Conservation (phyloP, 2,113 vertebrate genomes). For the Lophius piscatorius region DNA sequence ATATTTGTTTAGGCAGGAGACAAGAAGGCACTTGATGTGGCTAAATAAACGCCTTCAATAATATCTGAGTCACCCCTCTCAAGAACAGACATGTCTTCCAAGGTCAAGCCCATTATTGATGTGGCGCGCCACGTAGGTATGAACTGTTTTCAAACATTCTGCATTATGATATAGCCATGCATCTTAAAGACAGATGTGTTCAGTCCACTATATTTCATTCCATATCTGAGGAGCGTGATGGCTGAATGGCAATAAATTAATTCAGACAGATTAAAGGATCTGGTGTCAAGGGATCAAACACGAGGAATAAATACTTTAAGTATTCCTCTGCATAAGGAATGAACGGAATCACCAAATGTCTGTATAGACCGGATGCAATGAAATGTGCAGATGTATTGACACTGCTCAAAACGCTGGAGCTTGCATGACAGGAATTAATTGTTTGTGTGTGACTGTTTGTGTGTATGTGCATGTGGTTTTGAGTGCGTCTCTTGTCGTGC, state of each 20-base stretch:
- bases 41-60: slow-evolving; percentile 25
- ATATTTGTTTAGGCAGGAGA: background rate
- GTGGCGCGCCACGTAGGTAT: slow-evolving; percentile 9
- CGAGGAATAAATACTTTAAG: slow-evolving; percentile 36
- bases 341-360: slow-evolving; percentile 6
- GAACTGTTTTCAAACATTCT: slow-evolving; percentile 31
- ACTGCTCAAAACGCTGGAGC: no score
- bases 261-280: slow-evolving; percentile 53
- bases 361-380: background rate
- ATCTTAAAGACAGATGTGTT: slow-evolving; percentile 55
- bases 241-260: slow-evolving; percentile 54
- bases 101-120: slow-evolving; percentile 45
- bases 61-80: slow-evolving; percentile 9
- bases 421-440: slow-evolving; percentile 16
- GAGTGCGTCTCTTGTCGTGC: slow-evolving; percentile 31
- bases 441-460: no score
- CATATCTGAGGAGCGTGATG: slow-evolving; percentile 36
- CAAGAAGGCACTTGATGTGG: slow-evolving; percentile 6
- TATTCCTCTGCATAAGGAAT: slow-evolving; percentile 11
- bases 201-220: slow-evolving; percentile 50
- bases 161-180: slow-evolving; percentile 40
- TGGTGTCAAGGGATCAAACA: slow-evolving; percentile 37
- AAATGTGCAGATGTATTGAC: no score
- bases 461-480: no score
- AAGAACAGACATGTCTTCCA: slow-evolving; percentile 21